Evolutionary conservation across 2,888 invertebrate genomes (phyloP).

Genomic region (Agrochola lota): DNA sequence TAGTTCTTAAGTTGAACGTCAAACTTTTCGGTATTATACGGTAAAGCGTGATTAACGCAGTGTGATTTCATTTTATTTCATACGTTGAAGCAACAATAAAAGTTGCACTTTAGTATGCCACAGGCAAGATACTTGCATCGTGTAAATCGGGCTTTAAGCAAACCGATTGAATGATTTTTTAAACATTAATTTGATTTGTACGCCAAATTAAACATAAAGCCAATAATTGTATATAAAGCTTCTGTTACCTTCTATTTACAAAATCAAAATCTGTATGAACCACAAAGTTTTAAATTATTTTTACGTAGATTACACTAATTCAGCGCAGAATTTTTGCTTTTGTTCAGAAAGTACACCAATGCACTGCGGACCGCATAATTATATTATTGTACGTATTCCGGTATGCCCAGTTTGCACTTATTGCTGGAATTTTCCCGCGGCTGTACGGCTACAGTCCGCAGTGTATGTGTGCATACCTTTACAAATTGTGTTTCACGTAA

Average conservation of each 20-base stretch:
- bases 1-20: background rate
- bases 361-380: constrained; percentile 18
- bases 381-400: constrained; percentile 15
- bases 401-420: constrained; percentile 20
- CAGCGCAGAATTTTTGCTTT: constrained; percentile 15
- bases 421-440: constrained; percentile 1
- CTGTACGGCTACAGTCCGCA: background rate
- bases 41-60: background rate
- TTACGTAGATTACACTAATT: constrained; percentile 8
- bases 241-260: background rate
- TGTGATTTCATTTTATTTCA: too few relatives aligned
- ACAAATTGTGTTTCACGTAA: constrained; percentile 6
- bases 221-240: background rate
- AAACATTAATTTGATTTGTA: background rate
- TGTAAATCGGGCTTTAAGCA: too few relatives aligned
- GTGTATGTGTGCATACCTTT: background rate
- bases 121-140: too few relatives aligned
- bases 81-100: too few relatives aligned
- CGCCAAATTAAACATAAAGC: background rate
- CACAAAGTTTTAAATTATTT: constrained; percentile 3
- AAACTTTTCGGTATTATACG: background rate
- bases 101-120: too few relatives aligned
- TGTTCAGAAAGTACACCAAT: constrained; percentile 7
- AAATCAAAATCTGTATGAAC: constrained; percentile 5
- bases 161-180: too few relatives aligned